Conservation (phyloP, 2,113 vertebrate genomes). For the Beaufortia kweichowensis region DNA sequence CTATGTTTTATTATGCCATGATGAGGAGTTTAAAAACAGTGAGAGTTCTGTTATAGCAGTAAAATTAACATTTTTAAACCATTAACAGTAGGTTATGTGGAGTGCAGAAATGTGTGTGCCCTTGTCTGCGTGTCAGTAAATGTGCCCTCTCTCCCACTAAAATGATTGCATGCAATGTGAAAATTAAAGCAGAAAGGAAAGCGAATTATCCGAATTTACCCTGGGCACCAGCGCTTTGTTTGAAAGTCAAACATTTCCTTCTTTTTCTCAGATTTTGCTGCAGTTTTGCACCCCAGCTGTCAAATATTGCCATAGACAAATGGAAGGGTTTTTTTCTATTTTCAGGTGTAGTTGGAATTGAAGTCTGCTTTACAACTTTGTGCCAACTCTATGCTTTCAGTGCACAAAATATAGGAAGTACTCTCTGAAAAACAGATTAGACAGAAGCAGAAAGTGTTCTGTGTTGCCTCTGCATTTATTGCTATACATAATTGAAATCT, state of each 20-base stretch:
- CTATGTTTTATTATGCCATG: slow-evolving; percentile 19
- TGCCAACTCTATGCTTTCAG: neutral
- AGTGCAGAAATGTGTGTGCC: slow-evolving; percentile 19
- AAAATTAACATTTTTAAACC: slow-evolving; percentile 52
- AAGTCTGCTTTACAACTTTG: neutral
- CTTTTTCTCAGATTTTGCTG: slow-evolving; percentile 2
- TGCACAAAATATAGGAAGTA: neutral
- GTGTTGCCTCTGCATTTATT: neutral
- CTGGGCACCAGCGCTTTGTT: slow-evolving; percentile 30
- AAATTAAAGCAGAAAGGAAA: slow-evolving; percentile 44
- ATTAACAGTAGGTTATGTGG: slow-evolving; percentile 44
- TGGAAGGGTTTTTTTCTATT: neutral
- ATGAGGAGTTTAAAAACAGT: slow-evolving; percentile 15
- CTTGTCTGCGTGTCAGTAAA: slow-evolving; percentile 39
- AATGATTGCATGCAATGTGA: slow-evolving; percentile 48
- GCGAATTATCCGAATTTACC: slow-evolving; percentile 44
- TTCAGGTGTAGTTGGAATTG: neutral
- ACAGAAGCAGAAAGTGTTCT: neutral
- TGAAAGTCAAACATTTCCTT: slow-evolving; percentile 27
- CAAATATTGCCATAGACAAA: neutral
- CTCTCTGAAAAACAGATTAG: neutral
- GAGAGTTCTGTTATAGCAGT: slow-evolving; percentile 37
- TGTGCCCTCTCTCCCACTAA: slow-evolving; percentile 31
- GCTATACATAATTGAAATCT: neutral
- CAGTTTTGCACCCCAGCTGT: neutral